These are phyloP conservation scores for Plectus sambesii DNA, from an alignment of 1,140 invertebrate genomes.

Conservation along the genomic window DNA sequence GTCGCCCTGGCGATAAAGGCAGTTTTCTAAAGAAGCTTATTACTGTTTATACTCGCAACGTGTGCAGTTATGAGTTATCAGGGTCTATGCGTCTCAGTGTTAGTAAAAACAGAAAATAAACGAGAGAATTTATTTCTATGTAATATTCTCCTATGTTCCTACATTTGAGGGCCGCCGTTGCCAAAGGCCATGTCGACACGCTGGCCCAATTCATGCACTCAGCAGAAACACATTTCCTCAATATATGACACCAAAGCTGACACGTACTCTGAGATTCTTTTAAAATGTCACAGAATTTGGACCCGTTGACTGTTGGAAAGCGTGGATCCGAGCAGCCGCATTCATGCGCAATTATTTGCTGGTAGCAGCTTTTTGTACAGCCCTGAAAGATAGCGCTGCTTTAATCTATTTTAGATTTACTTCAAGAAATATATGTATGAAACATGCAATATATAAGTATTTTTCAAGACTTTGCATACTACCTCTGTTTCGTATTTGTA, in stretches of 20 bases:
- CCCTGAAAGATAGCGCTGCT: constrained; percentile 33
- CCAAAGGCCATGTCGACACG: too few species aligned
- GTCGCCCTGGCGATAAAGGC: constrained; percentile 28
- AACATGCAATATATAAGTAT: constrained; percentile 5
- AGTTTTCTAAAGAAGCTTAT: constrained; percentile 31
- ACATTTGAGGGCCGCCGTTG: too few species aligned
- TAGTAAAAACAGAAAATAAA: too few species aligned
- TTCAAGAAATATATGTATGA: constrained; percentile 15
- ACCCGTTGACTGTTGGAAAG: constrained; percentile 34
- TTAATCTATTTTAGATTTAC: constrained; percentile 42
- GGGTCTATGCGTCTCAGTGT: too few species aligned
- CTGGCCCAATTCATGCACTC: too few species aligned
- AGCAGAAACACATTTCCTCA: too few species aligned
- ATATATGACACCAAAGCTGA: too few species aligned
- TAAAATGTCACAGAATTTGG: constrained; percentile 34
- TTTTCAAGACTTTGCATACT: background rate
- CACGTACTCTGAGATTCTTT: constrained; percentile 18
- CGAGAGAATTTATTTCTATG: constrained; percentile 1
- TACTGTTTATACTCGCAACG: too few species aligned
- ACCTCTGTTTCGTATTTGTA: constrained; percentile 44
- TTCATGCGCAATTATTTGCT: background rate
- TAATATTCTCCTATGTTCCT: background rate
- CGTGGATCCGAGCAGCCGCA: constrained; percentile 40
- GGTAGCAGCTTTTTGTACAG: constrained; percentile 10
- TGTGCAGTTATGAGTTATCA: too few species aligned